Percentiles rank a stretch among this genome's conserved stretches.
Conservation (phyloP, 2,888 invertebrate species). For the Dasysyrphus albostriatus region DNA sequence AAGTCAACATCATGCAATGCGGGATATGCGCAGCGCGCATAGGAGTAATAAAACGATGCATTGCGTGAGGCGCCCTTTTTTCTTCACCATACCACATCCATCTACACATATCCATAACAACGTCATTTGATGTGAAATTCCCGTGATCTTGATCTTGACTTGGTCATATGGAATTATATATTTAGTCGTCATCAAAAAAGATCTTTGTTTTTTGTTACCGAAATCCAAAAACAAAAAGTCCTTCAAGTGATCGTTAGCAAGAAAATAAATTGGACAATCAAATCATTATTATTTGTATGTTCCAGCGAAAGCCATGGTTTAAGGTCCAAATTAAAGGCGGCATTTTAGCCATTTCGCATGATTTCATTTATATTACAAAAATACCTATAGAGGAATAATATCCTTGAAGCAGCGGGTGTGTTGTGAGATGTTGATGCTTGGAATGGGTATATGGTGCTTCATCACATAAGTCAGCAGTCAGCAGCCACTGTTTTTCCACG, state of each 20-base stretch:
- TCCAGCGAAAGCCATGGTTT: slow-evolving; percentile 14
- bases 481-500: slow-evolving; percentile 61
- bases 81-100: slow-evolving; percentile 30
- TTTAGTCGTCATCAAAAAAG: slow-evolving; percentile 69
- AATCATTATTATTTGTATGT: slow-evolving; percentile 79
- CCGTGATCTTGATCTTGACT: slow-evolving; percentile 44
- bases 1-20: slow-evolving; percentile 42
- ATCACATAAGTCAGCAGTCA: neutral
- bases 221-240: slow-evolving; percentile 53
- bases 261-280: slow-evolving; percentile 82
- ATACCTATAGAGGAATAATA: neutral
- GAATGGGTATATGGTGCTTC: slow-evolving; percentile 4
- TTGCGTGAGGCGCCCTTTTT: slow-evolving; percentile 75
- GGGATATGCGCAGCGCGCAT: slow-evolving; percentile 52
- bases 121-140: slow-evolving; percentile 67
- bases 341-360: slow-evolving; percentile 54
- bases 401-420: slow-evolving; percentile 45
- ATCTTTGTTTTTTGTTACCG: slow-evolving; percentile 68
- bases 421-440: slow-evolving; percentile 42
- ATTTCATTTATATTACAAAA: slow-evolving; percentile 37
- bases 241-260: slow-evolving; percentile 79
- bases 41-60: slow-evolving; percentile 69
- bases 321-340: slow-evolving; percentile 69
- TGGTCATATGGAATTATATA: slow-evolving; percentile 49
- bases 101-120: slow-evolving; percentile 5